phyloP scores from a whole-genome alignment of 2,113 vertebrate genomes.

The Chamaea fasciata region DNA sequence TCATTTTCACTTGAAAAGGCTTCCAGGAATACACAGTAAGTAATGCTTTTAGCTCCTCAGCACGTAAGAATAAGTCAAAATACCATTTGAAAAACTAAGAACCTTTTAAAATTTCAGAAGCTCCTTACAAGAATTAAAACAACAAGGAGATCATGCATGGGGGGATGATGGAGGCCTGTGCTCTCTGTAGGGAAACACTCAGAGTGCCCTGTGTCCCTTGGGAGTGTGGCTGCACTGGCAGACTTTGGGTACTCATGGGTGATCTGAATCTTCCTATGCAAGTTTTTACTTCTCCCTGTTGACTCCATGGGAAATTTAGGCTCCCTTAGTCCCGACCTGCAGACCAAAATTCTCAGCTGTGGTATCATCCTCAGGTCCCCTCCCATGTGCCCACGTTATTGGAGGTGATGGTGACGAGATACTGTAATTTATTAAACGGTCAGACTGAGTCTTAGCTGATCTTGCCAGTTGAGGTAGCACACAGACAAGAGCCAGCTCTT shows the following conservation, averaged over 20 bases:
- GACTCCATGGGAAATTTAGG: not conserved
- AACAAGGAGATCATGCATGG: not conserved
- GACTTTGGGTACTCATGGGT: not conserved
- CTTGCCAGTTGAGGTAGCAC: not conserved
- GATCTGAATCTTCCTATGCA: not conserved
- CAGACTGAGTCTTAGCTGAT: not conserved
- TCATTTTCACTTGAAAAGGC: constrained; percentile 33
- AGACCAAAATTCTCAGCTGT: not conserved
- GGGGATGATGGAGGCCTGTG: not conserved
- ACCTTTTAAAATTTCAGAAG: constrained; percentile 35
- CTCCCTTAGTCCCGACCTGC: not conserved
- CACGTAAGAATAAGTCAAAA: not conserved
- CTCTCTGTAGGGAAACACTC: not conserved
- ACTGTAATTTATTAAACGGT: not conserved
- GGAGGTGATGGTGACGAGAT: not conserved
- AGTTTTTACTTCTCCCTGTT: not conserved
- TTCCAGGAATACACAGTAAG: not conserved
- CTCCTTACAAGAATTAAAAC: not conserved
- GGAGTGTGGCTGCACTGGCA: not conserved
- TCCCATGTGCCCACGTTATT: not conserved
- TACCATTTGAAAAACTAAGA: not conserved
- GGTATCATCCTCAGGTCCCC: not conserved
- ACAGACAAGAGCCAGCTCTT: not conserved
- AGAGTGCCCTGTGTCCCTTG: not conserved
- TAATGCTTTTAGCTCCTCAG: constrained; percentile 35